Evolutionary conservation across 2,797 vertebrate genomes (phyloP), one percentile per base, ranked within the genome.

Genomic region (Paguma larvata): DNA sequence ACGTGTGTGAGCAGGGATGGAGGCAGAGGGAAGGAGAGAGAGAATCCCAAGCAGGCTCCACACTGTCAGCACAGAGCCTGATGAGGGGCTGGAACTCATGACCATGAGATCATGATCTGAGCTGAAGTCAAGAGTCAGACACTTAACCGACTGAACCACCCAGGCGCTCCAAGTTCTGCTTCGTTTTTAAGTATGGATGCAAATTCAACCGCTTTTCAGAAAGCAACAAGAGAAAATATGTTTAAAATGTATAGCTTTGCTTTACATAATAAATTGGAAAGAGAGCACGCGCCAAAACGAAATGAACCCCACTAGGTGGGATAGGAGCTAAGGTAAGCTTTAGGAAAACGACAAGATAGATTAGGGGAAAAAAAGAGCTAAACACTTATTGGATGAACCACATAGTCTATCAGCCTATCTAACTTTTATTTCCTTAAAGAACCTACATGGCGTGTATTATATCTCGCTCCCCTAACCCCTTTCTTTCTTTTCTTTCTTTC

Each of bases 351-450:
- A 62, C 14, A 63, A 62, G 70, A 83, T 1, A 80, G 12, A 13
- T 80, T 41, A 93, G 44, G 34, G 51, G 6, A 25, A 53, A 32
- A 46, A 51, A 86, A 44, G 18, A 91, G 34, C 32, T 62, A 92
- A 92, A 85, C 8, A 63, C 68, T 90, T 87, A 85, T 34, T 86
- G 56, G 21, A 67, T 25, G 3, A 78, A 63, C 87, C 72, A 68
- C 32, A 14, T 23, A 21, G 21, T 44, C 63, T 56, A 56, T 77
- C 18, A 85, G 44, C 23, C 9, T 83, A 72, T 53, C 2, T 46
- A 78, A 93, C 82, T 91, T 95, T 48, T 95, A 9, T 88, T 93
- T 77, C 19, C 78, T 85, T 59, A n/a, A 86, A 93, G 44, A 95
- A 56, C 4, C 25, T 78, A 10, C 1, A 21, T 34, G 34, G 51